These are phyloP conservation scores for Drosophila punjabiensis DNA, from an alignment of 1,140 invertebrate genomes.

Conservation along the genomic window DNA sequence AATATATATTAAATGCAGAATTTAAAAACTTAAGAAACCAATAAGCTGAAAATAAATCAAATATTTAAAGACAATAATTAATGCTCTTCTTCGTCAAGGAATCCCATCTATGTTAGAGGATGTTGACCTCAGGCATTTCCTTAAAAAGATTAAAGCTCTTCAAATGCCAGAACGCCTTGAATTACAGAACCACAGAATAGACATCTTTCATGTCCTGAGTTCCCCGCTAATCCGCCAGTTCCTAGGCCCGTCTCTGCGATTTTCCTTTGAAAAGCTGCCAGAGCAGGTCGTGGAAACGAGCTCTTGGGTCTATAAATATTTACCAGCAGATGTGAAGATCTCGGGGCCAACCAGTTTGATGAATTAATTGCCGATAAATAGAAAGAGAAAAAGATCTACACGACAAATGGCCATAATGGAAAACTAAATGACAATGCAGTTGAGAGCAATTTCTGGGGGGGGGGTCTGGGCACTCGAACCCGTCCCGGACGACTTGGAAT, in stretches of 20 bases:
- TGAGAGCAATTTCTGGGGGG: conserved; percentile 61
- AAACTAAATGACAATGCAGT: conserved; percentile 61
- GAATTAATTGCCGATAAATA: conserved; percentile 46
- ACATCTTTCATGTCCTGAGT: conserved; percentile 24
- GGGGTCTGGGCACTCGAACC: background rate
- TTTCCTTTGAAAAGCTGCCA: conserved; percentile 45
- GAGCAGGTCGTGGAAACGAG: conserved; percentile 31
- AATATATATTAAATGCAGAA: background rate
- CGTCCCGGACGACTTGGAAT: conserved; percentile 44
- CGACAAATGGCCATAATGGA: conserved; percentile 67
- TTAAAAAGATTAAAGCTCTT: background rate
- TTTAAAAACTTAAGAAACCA: too few species aligned
- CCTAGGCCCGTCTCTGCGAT: conserved; percentile 14
- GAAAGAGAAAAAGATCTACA: conserved; percentile 63
- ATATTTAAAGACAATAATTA: too few species aligned
- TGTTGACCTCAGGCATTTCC: background rate
- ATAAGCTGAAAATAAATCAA: background rate
- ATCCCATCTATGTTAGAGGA: background rate
- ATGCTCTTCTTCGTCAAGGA: too few species aligned
- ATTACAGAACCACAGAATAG: conserved; percentile 1
- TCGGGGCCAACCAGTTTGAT: conserved; percentile 61
- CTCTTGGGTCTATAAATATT: conserved; percentile 49
- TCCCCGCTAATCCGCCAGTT: conserved; percentile 25
- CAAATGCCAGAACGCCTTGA: background rate
- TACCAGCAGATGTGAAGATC: conserved; percentile 33